Conservation (phyloP, 2,113 vertebrate genomes). For the Phaethornis superciliosus region DNA sequence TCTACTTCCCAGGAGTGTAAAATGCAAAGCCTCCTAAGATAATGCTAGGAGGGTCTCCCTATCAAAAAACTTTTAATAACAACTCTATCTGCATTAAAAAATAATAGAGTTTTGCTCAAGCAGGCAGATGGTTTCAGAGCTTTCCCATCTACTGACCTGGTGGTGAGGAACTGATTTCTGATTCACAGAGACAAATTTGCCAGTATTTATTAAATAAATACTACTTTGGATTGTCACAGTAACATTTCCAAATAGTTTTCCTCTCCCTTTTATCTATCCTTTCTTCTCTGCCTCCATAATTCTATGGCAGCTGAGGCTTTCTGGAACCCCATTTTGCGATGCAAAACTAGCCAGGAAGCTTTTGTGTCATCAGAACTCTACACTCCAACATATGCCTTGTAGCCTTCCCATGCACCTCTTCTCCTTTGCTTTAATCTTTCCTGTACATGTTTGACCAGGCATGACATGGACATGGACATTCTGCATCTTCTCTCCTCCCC, state of each 20-base stretch:
- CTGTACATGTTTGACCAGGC: background rate
- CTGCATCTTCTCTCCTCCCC: background rate
- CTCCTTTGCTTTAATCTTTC: background rate
- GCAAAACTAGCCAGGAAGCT: background rate
- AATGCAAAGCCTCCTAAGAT: background rate
- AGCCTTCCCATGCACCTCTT: fast-evolving
- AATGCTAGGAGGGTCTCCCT: background rate
- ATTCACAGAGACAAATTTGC: background rate
- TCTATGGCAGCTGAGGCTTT: background rate
- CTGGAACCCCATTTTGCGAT: background rate
- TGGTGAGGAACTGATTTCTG: background rate
- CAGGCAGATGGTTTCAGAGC: background rate
- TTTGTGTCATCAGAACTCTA: background rate
- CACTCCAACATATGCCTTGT: background rate
- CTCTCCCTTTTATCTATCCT: background rate
- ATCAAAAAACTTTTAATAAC: background rate
- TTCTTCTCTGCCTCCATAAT: background rate
- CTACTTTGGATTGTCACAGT: background rate
- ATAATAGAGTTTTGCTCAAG: background rate
- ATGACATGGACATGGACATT: fast-evolving
- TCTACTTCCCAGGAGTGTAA: background rate
- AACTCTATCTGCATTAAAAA: background rate
- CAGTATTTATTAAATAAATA: background rate
- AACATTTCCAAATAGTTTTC: background rate
- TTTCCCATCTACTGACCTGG: background rate